Evolutionary conservation across 2,797 vertebrate genomes (phyloP).

Genomic region (Petrocephalus sullivani): DNA sequence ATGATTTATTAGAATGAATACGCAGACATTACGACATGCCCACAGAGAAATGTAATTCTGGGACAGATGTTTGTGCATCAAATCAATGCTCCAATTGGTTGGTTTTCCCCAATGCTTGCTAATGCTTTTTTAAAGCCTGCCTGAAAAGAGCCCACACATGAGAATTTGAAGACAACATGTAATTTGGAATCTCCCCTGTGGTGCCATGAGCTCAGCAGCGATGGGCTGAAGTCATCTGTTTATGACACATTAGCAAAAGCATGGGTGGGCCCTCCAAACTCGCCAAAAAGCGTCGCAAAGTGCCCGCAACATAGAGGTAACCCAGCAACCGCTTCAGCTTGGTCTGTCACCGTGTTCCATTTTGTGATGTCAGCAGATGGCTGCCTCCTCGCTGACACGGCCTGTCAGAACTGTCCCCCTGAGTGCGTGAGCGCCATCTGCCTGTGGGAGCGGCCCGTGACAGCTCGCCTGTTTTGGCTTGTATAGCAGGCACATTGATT

Average conservation of each 20-base stretch:
- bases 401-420: background rate
- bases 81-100: background rate
- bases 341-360: background rate
- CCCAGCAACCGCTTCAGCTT: background rate
- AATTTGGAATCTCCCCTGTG: background rate
- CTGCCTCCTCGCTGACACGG: background rate
- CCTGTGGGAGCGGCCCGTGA: background rate
- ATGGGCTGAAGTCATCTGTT: background rate
- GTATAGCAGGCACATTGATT: background rate
- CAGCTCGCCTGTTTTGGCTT: background rate
- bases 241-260: background rate
- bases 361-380: constrained; percentile 13
- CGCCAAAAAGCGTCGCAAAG: background rate
- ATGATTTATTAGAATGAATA: background rate
- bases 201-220: background rate
- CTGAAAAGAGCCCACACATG: background rate
- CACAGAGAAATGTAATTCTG: background rate
- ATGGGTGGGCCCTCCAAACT: background rate
- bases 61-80: background rate
- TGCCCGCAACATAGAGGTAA: background rate
- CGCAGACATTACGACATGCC: background rate
- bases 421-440: background rate
- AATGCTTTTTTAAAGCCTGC: background rate
- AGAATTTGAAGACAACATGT: background rate
- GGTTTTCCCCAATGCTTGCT: background rate